Evolutionary conservation across 2,888 invertebrate genomes (phyloP).

Genomic region (Bhutanitis thaidina): DNA sequence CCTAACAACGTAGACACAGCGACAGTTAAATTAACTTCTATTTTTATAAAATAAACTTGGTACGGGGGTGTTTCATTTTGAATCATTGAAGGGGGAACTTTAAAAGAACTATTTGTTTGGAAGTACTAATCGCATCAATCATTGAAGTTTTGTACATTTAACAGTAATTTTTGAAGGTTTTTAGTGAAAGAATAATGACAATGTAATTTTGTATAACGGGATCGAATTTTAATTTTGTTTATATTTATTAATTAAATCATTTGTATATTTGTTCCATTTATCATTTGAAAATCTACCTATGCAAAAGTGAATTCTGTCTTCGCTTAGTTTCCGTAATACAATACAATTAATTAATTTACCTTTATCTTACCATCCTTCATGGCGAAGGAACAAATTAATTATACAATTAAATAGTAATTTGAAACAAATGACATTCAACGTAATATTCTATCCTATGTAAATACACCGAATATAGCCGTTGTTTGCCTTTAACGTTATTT

Average conservation of each 20-base stretch:
- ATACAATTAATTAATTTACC: no score
- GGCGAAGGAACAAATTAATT: not conserved
- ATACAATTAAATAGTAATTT: not conserved
- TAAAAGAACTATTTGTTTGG: constrained; percentile 10
- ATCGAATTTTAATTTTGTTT: no score
- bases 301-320: no score
- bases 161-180: not conserved
- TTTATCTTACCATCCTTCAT: no score
- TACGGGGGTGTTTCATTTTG: constrained; percentile 13
- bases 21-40: constrained; percentile 6
- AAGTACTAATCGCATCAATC: constrained; percentile 6
- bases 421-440: not conserved
- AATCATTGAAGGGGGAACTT: constrained; percentile 10
- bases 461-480: constrained; percentile 3
- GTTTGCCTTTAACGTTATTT: constrained; percentile 33
- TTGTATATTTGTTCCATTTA: no score
- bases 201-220: no score
- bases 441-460: not conserved
- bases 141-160: constrained; percentile 1
- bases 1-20: constrained; percentile 17
- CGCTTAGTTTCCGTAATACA: no score
- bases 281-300: no score
- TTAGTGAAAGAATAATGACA: no score
- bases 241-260: no score
- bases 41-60: constrained; percentile 10